phyloP scores from a whole-genome alignment of 2,113 vertebrate species.

The Hassar affinis region DNA sequence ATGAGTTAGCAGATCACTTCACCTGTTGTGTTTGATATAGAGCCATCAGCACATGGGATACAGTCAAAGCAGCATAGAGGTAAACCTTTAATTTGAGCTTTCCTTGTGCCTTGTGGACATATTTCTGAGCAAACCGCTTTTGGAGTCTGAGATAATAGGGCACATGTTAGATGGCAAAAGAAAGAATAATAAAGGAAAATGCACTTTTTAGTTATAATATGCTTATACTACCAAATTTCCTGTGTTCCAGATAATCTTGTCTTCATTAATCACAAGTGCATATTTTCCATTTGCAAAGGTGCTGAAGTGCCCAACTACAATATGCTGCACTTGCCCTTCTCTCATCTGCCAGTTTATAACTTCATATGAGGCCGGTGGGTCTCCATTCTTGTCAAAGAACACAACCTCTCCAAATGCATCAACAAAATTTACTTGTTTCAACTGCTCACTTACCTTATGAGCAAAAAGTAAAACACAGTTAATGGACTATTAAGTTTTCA shows the following conservation, averaged over 20 bases:
- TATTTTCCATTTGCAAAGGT: slow-evolving; percentile 53
- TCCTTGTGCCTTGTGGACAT: slow-evolving; percentile 69
- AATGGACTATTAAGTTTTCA: not conserved
- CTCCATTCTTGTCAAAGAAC: slow-evolving; percentile 71
- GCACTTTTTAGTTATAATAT: not conserved
- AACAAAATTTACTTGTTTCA: slow-evolving; percentile 65
- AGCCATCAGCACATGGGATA: slow-evolving; percentile 59
- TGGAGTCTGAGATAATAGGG: slow-evolving; percentile 35
- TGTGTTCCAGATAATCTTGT: slow-evolving; percentile 66
- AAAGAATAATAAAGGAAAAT: slow-evolving; percentile 1
- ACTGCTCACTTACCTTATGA: slow-evolving; percentile 57
- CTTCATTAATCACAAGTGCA: slow-evolving; percentile 63
- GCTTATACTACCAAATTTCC: slow-evolving; percentile 56
- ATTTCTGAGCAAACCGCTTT: slow-evolving; percentile 64
- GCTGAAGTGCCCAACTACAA: slow-evolving; percentile 67
- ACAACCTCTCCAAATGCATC: slow-evolving; percentile 65
- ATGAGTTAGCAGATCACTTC: slow-evolving; percentile 61
- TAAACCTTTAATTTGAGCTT: slow-evolving; percentile 65
- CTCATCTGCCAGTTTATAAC: slow-evolving; percentile 78
- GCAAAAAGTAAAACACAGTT: not conserved
- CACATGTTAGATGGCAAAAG: slow-evolving; percentile 61
- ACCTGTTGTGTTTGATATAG: slow-evolving; percentile 69
- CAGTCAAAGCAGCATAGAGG: slow-evolving; percentile 63
- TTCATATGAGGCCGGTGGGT: slow-evolving; percentile 71
- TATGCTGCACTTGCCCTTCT: slow-evolving; percentile 68